phyloP scores from a whole-genome alignment of 2,113 vertebrate species.

The Sisor rabdophorus region DNA sequence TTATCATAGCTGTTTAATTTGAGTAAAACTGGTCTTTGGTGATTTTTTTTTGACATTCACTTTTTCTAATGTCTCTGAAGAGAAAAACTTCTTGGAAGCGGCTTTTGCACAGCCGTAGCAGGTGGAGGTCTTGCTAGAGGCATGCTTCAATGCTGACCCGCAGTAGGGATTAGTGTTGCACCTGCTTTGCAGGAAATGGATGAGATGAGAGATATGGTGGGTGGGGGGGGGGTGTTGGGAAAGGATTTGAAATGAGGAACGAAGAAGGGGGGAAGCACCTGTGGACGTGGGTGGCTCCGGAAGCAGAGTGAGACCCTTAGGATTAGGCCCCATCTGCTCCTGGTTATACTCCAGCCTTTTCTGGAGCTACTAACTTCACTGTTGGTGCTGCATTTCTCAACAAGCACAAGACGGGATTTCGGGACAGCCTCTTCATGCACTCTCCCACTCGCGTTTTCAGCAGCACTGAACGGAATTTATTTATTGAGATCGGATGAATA shows the following conservation, averaged over 20 bases:
- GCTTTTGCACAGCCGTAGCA: slow-evolving; percentile 42
- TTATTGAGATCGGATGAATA: background rate
- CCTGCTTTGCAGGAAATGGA: slow-evolving; percentile 50
- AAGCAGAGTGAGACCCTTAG: slow-evolving; percentile 47
- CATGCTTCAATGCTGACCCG: slow-evolving; percentile 44
- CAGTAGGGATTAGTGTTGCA: slow-evolving; percentile 48
- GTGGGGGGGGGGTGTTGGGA: slow-evolving; percentile 30
- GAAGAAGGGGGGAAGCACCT: slow-evolving; percentile 41
- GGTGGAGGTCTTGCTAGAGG: slow-evolving; percentile 48
- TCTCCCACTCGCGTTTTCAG: slow-evolving; percentile 14
- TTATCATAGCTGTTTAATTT: slow-evolving; percentile 19
- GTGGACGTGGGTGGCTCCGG: slow-evolving; percentile 54
- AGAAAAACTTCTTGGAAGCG: slow-evolving; percentile 34
- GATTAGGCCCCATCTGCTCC: slow-evolving; percentile 56
- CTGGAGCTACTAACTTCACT: slow-evolving; percentile 46
- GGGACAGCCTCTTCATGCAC: slow-evolving; percentile 14
- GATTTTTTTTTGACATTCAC: background rate
- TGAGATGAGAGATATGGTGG: slow-evolving; percentile 17
- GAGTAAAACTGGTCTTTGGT: background rate
- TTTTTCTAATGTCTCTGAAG: slow-evolving; percentile 7
- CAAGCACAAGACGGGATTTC: slow-evolving; percentile 5
- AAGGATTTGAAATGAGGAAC: slow-evolving; percentile 31
- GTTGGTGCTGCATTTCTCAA: slow-evolving; percentile 30
- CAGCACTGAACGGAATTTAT: slow-evolving; percentile 5
- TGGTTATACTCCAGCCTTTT: slow-evolving; percentile 47